Base-by-base conservation (phyloP, 2,888 invertebrate genomes). In the Cryptops parisi region DNA sequence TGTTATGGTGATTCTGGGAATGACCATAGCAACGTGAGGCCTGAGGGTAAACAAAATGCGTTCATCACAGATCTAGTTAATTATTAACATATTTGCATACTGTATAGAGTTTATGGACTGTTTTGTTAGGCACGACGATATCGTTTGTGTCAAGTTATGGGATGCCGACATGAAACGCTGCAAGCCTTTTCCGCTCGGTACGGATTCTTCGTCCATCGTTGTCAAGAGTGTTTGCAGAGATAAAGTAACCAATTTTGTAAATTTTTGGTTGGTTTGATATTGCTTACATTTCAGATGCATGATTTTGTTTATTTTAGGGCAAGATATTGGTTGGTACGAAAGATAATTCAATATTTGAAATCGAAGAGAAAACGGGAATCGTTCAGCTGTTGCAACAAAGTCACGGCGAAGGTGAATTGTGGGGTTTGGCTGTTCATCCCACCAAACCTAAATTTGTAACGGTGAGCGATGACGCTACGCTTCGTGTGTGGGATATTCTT, bases 391-490 rank as follows among this genome's bases (percentile, higher is more conserved):
- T 55, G 45, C 22, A 41, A n/a, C 39, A 47, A 21, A 38, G 49
- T 25, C 54, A 54, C 41, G 27, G 27, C 26, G 33, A 17, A 19
- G 45, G 41, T 9, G 6, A 24, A 3, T 12, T 46, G 3, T 4
- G 23, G n/a, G 21, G 12, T 27, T 47, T 22, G 38, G 64, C 64
- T 25, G 61, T 63, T 2, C 71, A 71, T 55, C 71, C 71, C 1
- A 54, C 53, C n/a, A 63, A 65, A 55, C 58, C 60, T 6, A 60
- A 64, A 53, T 67, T 64, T 60, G 70, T 65, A 43, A 70, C 70
- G n/a, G 67, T 66, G 38, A 67, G 69, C 53, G 70, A 71, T 59
- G 72, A 72, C 58, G 64, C 64, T 55, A 67, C 67, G 2, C 59
- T 72, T 17, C 58, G 70, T 12, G 55, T 70, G 6, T 72, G 72